A percentile compares a stretch with the other conserved stretches of the same genome.
Evolutionary conservation across 2,797 vertebrate species (phyloP).

Genomic region (Peromyscus eremicus): DNA sequence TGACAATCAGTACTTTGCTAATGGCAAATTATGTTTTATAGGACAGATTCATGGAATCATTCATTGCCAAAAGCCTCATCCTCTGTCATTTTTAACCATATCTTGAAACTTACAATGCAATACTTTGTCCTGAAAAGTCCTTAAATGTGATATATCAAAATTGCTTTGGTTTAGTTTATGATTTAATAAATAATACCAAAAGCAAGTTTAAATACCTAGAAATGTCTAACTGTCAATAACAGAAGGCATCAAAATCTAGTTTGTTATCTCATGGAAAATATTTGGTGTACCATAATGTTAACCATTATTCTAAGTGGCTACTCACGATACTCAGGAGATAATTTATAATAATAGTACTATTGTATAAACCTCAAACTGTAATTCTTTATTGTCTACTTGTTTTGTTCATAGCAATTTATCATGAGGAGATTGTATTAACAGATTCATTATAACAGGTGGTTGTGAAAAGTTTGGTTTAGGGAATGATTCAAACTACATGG

Average conservation of each 20-base stretch:
- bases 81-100: neutral
- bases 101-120: neutral
- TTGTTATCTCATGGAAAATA: neutral
- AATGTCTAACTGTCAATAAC: neutral
- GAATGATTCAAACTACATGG: neutral
- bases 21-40: neutral
- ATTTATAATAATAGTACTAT: neutral
- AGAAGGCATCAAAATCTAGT: neutral
- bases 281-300: neutral
- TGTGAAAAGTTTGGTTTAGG: neutral
- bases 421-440: neutral
- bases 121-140: neutral
- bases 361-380: slow-evolving; percentile 13
- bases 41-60: neutral
- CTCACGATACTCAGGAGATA: neutral
- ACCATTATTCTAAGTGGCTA: neutral
- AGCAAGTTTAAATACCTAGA: neutral
- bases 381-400: neutral
- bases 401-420: slow-evolving; percentile 10
- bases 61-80: neutral
- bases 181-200: neutral
- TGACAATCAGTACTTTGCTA: neutral
- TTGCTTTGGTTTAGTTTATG: neutral
- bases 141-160: neutral
- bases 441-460: neutral